Percentiles rank a stretch among this genome's conserved stretches.
Evolutionary conservation across 2,888 invertebrate genomes (phyloP).

Genomic region (Synergus laeviventris): DNA sequence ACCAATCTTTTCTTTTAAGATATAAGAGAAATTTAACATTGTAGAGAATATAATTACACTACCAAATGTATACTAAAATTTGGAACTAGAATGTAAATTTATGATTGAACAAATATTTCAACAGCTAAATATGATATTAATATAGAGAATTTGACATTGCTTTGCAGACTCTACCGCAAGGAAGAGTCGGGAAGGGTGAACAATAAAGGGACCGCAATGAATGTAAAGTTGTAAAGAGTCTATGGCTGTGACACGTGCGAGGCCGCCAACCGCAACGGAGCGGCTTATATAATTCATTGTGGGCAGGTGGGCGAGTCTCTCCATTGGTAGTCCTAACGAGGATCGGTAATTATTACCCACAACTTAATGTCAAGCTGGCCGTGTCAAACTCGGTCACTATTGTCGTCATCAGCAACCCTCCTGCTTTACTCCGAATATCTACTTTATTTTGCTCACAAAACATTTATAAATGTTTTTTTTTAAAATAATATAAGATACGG

Average conservation of each 20-base stretch:
- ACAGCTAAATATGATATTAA: not conserved
- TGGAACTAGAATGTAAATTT: not conserved
- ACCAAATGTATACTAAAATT: no score
- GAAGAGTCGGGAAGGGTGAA: not conserved
- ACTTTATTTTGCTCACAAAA: no score
- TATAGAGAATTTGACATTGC: not conserved
- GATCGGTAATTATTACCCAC: conserved; percentile 71
- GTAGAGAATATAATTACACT: no score
- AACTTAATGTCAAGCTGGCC: conserved; percentile 65
- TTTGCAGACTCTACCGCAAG: not conserved
- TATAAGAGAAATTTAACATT: no score
- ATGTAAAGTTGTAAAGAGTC: conserved; percentile 20
- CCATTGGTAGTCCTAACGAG: conserved; percentile 66
- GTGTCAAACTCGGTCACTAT: conserved; percentile 57
- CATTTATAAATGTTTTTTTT: no score
- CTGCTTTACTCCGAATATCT: no score
- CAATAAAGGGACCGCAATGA: conserved; percentile 30
- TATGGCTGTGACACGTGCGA: conserved; percentile 51
- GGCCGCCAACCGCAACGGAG: conserved; percentile 51
- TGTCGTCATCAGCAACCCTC: conserved; percentile 32
- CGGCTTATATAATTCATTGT: conserved; percentile 54
- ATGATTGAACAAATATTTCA: not conserved
- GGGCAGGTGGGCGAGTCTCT: conserved; percentile 67
- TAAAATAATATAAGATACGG: no score
- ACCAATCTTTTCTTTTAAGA: no score